Evolutionary conservation across 2,113 vertebrate genomes (phyloP).

Genomic region (Empidonax traillii): DNA sequence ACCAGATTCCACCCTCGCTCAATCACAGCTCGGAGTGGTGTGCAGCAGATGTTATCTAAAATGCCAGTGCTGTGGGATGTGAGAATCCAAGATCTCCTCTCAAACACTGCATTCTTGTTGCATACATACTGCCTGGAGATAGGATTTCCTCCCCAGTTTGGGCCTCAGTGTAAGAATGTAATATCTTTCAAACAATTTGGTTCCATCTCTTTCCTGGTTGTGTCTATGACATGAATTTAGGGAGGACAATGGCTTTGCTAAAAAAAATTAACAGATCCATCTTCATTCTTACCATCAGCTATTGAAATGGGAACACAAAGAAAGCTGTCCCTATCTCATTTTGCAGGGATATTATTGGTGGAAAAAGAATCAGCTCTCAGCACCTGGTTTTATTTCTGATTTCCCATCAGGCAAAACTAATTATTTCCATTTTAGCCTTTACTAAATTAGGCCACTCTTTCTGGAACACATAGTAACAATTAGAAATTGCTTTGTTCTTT

Average conservation of each 20-base stretch:
- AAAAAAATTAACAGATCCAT: neutral
- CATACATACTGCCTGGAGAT: neutral
- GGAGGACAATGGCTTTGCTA: neutral
- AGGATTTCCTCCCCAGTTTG: neutral
- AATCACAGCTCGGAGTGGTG: fast-evolving
- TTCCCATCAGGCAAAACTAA: neutral
- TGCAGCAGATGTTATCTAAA: neutral
- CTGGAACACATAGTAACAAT: neutral
- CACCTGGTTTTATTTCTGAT: neutral
- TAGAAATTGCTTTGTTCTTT: neutral
- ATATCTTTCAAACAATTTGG: neutral
- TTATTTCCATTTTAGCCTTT: neutral
- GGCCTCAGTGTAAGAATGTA: neutral
- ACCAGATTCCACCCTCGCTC: neutral
- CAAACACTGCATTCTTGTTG: neutral
- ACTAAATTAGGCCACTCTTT: neutral
- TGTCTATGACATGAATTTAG: neutral
- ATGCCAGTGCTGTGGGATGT: fast-evolving
- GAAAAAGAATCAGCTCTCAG: neutral
- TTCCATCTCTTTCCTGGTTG: neutral
- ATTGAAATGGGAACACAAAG: neutral
- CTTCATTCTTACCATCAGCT: neutral
- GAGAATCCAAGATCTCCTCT: neutral
- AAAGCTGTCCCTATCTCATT: neutral
- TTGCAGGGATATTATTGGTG: neutral